Evolutionary conservation across 1,140 invertebrate genomes (phyloP), one percentile per base, ranked within the genome.

Genomic region (Bombus waltoni): DNA sequence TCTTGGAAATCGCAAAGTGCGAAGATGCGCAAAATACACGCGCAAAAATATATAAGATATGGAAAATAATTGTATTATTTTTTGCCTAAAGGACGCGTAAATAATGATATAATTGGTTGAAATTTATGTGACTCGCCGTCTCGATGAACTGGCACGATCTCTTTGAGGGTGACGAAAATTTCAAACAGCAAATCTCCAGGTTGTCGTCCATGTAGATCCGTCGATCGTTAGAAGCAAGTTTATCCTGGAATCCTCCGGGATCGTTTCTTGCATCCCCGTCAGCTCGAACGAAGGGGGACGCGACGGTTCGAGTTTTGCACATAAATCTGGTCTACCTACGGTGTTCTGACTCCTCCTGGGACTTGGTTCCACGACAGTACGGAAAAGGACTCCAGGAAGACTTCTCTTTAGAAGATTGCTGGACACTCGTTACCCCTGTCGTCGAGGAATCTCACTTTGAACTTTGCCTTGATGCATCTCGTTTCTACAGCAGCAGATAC

Each of bases 281-380:
- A 93, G 93, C 92, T 89, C 82, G 92, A 89, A 92, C 89, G 90
- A 44, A 78, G 80, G 79, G 88, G 79, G 59, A 62, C 47, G 47
- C 47, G 47, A 93, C 91, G 90, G 87, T 15, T 81, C 77, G 92
- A 95, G 93, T 95, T 95, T 95, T 95, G 93, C 94, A 95, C 94
- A 95, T 95, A 95, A 95, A 95, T 95, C 94, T 95, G 95, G 92
- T 90, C 93, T 92, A 92, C 93, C 93, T 92, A 88, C 90, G 92
- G 92, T 92, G 93, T 28, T 78, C 87, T 81, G 85, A 86, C 85
- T 91, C 88, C 94, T 93, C 94, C 82, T 87, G 94, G 92, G 95
- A 94, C 87, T 90, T 76, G 82, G 91, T 82, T 90, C 90, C 91
- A 92, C 92, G 92, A 92, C 92, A 93, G 92, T 89, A 93, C 84